A percentile compares a stretch with the other conserved stretches of the same genome.
These are phyloP conservation scores for Aptenodytes forsteri DNA, from an alignment of 2,113 vertebrate species.

Conservation along the genomic window DNA sequence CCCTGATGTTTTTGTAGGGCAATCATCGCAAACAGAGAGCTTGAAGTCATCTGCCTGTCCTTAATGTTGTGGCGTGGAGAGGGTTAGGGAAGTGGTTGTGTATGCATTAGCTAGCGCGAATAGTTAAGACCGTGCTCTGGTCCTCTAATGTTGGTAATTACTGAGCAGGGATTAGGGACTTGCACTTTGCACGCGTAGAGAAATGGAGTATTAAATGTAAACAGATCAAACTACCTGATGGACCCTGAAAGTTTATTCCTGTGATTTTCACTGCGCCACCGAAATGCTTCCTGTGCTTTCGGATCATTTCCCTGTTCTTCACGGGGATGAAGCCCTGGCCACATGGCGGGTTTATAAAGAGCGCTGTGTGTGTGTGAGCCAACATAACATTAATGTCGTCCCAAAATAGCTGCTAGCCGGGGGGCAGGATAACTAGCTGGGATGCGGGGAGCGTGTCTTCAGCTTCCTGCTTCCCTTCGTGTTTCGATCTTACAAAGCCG, in stretches of 20 bases:
- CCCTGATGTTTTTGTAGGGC: slow-evolving; percentile 4
- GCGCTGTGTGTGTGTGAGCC: background rate
- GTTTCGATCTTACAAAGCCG: background rate
- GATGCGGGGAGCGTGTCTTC: background rate
- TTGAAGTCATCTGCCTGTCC: background rate
- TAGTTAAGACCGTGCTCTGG: background rate
- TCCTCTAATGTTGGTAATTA: slow-evolving; percentile 42
- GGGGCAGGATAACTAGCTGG: background rate
- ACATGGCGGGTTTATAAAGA: accelerated
- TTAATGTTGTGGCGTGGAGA: accelerated
- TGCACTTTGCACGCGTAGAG: background rate
- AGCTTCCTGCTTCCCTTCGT: background rate
- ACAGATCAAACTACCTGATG: slow-evolving; percentile 10
- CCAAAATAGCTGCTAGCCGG: background rate
- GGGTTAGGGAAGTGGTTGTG: background rate
- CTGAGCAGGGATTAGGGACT: slow-evolving; percentile 1
- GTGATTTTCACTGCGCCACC: background rate
- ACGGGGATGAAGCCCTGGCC: background rate
- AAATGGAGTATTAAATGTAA: slow-evolving; percentile 8
- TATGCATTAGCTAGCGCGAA: background rate
- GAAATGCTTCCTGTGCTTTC: background rate
- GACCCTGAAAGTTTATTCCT: background rate
- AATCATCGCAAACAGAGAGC: background rate
- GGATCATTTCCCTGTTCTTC: background rate
- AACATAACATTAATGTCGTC: background rate